Evolutionary conservation across 2,113 vertebrate species (phyloP).

Genomic region (Ictalurus furcatus): DNA sequence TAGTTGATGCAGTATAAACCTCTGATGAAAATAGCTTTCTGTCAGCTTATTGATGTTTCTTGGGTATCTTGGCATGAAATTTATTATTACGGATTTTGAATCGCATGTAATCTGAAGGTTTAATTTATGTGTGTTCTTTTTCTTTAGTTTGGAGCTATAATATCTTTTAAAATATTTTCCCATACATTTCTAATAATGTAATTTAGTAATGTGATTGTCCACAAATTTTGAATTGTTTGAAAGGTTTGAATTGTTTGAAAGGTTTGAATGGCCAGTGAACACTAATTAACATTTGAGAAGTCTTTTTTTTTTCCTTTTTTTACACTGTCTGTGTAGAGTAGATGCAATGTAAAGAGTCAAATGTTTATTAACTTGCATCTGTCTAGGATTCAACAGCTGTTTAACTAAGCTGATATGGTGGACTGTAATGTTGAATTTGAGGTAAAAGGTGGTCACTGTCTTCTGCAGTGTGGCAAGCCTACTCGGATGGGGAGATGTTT

Average conservation of each 20-base stretch:
- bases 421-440: not conserved
- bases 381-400: not conserved
- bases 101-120: not conserved
- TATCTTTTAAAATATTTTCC: not conserved
- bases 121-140: not conserved
- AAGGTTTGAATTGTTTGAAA: no score
- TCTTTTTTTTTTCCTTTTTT: no score
- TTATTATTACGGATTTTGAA: not conserved
- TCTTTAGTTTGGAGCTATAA: not conserved
- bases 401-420: not conserved
- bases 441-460: constrained; percentile 5
- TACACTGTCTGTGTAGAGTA: not conserved
- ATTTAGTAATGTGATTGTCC: not conserved
- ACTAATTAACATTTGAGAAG: not conserved
- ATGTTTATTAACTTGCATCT: not conserved
- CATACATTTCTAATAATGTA: not conserved
- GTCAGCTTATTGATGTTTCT: not conserved
- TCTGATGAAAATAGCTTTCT: not conserved
- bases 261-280: not conserved
- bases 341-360: not conserved
- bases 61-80: not conserved
- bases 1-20: not conserved
- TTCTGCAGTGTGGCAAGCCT: constrained; percentile 80
- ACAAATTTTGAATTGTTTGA: no score
- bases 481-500: constrained; percentile 67